Evolutionary conservation across 92 coral and sea anemone genomes (phyloP), one percentile per base, ranked within the genome.

Genomic region (Phenganax stokvisi): DNA sequence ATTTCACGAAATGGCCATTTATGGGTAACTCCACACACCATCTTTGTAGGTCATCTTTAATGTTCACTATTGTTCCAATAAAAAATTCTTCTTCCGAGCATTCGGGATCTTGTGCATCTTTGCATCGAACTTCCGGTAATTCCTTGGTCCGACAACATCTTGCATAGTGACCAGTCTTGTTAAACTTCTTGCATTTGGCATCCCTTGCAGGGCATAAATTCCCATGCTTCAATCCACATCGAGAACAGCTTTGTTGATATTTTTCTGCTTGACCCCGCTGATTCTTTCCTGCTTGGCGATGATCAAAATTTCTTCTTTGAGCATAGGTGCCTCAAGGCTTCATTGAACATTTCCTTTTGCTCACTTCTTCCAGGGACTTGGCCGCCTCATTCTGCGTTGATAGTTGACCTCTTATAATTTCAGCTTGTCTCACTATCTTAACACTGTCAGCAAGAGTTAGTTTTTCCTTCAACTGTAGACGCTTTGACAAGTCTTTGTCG

Each of bases 131-230:
- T 80, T 80, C 76, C 60, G 65, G 66, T 74, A 75, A 13, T 63
- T 75, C 28, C 25, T 61, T 75, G 12, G 53, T 57, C 56, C 29
- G n/a, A 56, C 80, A 80, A 80, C 76, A 80, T 58, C 84, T 72
- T 28, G 84, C 76, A 55, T 80, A 80, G 74, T 67, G 76, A 27
- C 84, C 84, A 75, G 13, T 12, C 66, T 75, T 75, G 37, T 60
- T 52, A 27, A 60, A 73, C 54, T 67, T 68, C 11, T 68, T 30
- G 47, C 73, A 30, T 12, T 30, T 30, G 54, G 73, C 54, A 20
- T 68, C 47, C 54, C 30, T 68, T 30, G 73, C 73, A 68, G 73
- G 54, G 73, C 73, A 68, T 12, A 10, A 29, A 15, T 74, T 51
- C 53, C 75, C 76, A 67, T 80, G 75, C 9, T 25, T 80, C 27